Conservation (phyloP, 1,140 invertebrate species). For the Aradophagus sp. region DNA sequence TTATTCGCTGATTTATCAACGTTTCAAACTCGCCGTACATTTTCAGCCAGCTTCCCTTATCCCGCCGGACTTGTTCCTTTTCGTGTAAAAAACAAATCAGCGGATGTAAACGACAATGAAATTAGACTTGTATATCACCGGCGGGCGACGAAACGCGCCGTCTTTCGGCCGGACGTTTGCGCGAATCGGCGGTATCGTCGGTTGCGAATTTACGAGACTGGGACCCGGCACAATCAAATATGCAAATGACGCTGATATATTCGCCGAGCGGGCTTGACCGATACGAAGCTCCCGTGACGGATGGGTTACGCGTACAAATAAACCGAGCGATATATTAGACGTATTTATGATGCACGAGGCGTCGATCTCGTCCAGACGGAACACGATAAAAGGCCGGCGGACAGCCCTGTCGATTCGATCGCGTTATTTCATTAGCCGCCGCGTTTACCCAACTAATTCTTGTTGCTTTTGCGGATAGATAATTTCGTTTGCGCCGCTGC, state of each 20-base stretch:
- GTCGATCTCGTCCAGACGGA: conserved; percentile 50
- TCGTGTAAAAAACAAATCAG: no score
- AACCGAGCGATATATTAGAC: conserved; percentile 61
- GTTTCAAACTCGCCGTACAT: no score
- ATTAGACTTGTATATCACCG: no score
- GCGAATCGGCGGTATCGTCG: conserved; percentile 27
- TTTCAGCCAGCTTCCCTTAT: no score
- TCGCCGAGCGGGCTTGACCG: conserved; percentile 54
- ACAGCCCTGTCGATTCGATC: conserved; percentile 41
- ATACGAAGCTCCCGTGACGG: conserved; percentile 57
- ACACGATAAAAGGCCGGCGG: conserved; percentile 42
- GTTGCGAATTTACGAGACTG: conserved; percentile 58
- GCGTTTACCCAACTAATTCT: conserved; percentile 44
- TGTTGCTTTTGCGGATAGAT: conserved; percentile 36
- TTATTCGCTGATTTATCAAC: no score
- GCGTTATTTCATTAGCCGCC: conserved; percentile 48
- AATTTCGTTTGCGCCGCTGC: conserved; percentile 31
- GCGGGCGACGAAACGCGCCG: conserved; percentile 44
- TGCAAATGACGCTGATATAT: conserved; percentile 66
- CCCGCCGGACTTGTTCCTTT: no score
- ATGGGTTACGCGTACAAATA: conserved; percentile 62
- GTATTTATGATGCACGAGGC: conserved; percentile 60
- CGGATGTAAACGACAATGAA: no score
- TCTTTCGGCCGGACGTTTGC: conserved; percentile 59
- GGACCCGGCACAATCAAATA: conserved; percentile 67